Conservation (phyloP, 2,113 vertebrate genomes). For the Camarhynchus parvulus region DNA sequence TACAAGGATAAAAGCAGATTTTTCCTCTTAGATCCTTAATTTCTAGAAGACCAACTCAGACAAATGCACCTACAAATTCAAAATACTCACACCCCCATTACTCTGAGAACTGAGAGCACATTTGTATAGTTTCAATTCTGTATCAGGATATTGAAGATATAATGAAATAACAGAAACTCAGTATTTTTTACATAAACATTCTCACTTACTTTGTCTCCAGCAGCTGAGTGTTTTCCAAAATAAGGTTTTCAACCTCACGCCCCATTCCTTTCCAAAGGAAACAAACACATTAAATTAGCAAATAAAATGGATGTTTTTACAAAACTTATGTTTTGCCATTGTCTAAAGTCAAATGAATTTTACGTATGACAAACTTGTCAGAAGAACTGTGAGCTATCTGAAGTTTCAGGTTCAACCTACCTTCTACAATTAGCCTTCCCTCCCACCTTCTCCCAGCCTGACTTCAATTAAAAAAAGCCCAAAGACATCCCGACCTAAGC, state of each 20-base stretch:
- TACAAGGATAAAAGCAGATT: neutral
- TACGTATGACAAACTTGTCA: neutral
- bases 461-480: neutral
- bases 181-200: neutral
- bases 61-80: neutral
- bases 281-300: constrained; percentile 31
- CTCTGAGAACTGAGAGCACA: neutral
- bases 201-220: constrained; percentile 94
- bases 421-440: neutral
- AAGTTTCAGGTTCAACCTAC: neutral
- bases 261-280: constrained; percentile 91
- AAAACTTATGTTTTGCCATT: neutral
- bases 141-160: neutral
- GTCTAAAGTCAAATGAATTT: neutral
- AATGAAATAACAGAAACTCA: neutral
- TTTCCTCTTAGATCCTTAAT: neutral
- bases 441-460: neutral
- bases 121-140: neutral
- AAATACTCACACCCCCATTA: neutral
- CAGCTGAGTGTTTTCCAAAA: constrained; percentile 95
- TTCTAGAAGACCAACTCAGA: neutral
- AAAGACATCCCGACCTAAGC: neutral
- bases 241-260: constrained; percentile 97
- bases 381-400: neutral
- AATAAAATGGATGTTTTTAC: neutral